Evolutionary conservation across 2,888 invertebrate species (phyloP), one percentile per base, ranked within the genome.

Genomic region (Agriopis aurantiaria): DNA sequence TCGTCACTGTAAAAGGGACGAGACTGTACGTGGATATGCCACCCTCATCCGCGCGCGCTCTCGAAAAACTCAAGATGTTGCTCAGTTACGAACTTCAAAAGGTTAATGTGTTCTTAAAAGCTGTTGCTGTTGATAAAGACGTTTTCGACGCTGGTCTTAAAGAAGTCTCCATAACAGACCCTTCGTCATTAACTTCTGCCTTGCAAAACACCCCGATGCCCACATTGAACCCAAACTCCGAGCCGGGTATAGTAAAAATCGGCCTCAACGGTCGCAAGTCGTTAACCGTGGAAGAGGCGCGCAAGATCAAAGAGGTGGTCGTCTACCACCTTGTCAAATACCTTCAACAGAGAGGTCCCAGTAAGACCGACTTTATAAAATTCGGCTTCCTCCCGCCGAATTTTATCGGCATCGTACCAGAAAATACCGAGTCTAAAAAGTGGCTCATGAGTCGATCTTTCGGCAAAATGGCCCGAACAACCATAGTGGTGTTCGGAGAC

Each of bases 1-100:
- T 93, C 8, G 80, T 91, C 4, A 91, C 84, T 0, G 64, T 64
- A 0, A 91, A 90, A 62, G 93, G 93, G 1, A 93, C 90, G 8
- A 80, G 93, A 12, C 66, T 94, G 6, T 94, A 93, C 71, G 90
- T 93, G 0, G 93, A 94, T 59, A 91, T 94, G 85, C 92, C 92
- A 0, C 91, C 92, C 11, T 86, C 91, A 0, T 85, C 90, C 0
- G 91, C 92, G 2, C 88, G 90, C 11, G 88, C 88, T 1, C 80
- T 94, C 3, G 91, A 91, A 65, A 81, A 79, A 12, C 79, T 87
- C 70, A 89, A 90, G 55, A 90, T 92, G 90, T 75, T 82, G 77
- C 80, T 94, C 40, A 92, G 92, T 75, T 94, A 91, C 75, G 93
- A 93, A 73, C 78, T 93, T 58, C 90, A 91, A 68, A 91, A 93